A percentile compares a stretch with the other conserved stretches of the same genome.
These are phyloP conservation scores for Pachymerium ferrugineum DNA, from an alignment of 2,888 invertebrate genomes.

Conservation along the genomic window DNA sequence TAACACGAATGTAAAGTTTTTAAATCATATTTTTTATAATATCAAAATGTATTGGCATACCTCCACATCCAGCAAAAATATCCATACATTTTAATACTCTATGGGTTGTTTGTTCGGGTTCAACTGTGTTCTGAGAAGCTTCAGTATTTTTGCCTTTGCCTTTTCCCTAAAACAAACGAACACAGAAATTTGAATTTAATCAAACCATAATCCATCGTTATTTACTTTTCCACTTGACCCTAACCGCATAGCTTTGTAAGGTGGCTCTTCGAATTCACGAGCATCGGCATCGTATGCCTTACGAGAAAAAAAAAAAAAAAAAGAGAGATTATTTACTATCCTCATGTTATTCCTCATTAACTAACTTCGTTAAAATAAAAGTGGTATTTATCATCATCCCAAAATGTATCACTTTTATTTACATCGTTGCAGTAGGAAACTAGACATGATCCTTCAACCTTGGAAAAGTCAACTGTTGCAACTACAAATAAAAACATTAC, in stretches of 20 bases:
- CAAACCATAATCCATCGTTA: neutral
- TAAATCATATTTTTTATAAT: neutral
- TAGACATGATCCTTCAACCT: slow-evolving; percentile 64
- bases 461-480: slow-evolving; percentile 55
- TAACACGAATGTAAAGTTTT: neutral
- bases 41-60: slow-evolving; percentile 42
- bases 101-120: slow-evolving; percentile 39
- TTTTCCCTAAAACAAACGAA: slow-evolving; percentile 49
- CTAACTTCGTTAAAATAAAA: slow-evolving; percentile 62
- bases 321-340: too few species aligned
- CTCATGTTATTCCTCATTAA: too few species aligned
- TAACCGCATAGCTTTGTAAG: slow-evolving; percentile 55
- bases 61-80: slow-evolving; percentile 82
- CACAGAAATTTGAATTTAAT: neutral
- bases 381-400: slow-evolving; percentile 43
- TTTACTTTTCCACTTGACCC: slow-evolving; percentile 57
- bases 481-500: neutral
- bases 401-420: neutral
- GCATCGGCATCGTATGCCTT: slow-evolving; percentile 58
- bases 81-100: slow-evolving; percentile 63
- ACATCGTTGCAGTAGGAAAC: slow-evolving; percentile 54
- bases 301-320: neutral
- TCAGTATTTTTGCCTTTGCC: slow-evolving; percentile 64
- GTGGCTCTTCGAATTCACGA: slow-evolving; percentile 58
- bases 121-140: slow-evolving; percentile 36